phyloP scores from a whole-genome alignment of 2,888 invertebrate species.

The Andricus curvator region DNA sequence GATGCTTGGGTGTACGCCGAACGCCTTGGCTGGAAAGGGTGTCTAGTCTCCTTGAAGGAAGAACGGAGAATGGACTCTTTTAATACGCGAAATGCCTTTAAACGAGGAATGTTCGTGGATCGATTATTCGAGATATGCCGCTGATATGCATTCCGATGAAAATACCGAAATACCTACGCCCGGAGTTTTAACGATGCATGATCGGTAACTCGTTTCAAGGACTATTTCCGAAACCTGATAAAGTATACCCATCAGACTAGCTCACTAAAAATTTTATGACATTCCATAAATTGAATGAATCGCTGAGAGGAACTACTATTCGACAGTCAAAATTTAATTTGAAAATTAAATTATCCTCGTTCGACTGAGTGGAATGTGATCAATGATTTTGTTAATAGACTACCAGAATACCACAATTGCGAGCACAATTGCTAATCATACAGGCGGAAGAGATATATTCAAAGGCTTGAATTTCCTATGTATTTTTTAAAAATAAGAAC shows the following conservation, averaged over 20 bases:
- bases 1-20: slow-evolving; percentile 13
- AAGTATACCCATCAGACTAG: slow-evolving; percentile 17
- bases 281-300: slow-evolving; percentile 19
- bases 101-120: slow-evolving; percentile 63
- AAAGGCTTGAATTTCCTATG: not conserved
- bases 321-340: not conserved
- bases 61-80: slow-evolving; percentile 56
- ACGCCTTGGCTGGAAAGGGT: slow-evolving; percentile 31
- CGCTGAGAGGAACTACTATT: not conserved
- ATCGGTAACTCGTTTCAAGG: slow-evolving; percentile 15
- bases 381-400: not conserved
- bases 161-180: slow-evolving; percentile 46
- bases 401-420: not conserved
- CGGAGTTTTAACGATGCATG: slow-evolving; percentile 32
- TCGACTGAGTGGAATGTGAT: not conserved
- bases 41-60: slow-evolving; percentile 37
- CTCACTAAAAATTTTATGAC: slow-evolving; percentile 3
- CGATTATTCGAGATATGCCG: slow-evolving; percentile 68
- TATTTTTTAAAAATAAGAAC: not conserved
- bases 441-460: not conserved
- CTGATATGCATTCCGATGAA: slow-evolving; percentile 65
- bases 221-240: slow-evolving; percentile 29
- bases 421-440: not conserved
- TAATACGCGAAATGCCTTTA: slow-evolving; percentile 65
- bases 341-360: not conserved